Evolutionary conservation across 2,888 invertebrate genomes (phyloP).

Genomic region (Epirrita christyi): DNA sequence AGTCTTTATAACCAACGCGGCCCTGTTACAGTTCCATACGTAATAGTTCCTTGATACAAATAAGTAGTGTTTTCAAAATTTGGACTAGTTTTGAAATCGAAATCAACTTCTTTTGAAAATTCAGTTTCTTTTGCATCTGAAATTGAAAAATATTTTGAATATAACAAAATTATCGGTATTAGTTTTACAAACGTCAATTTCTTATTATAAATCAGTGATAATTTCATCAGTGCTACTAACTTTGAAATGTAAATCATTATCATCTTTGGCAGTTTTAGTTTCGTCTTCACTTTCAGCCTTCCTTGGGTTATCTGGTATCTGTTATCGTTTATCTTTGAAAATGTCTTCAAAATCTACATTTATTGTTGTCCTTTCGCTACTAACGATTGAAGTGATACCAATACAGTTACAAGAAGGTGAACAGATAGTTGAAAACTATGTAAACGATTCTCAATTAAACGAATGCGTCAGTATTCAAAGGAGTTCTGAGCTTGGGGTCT

Average conservation of each 20-base stretch:
- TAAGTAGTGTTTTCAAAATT: conserved; percentile 48
- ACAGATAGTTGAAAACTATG: conserved; percentile 59
- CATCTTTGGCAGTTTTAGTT: background rate
- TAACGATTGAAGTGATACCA: conserved; percentile 62
- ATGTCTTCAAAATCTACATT: conserved; percentile 39
- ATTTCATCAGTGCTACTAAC: background rate
- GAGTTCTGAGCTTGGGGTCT: conserved; percentile 83
- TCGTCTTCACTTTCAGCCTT: conserved; percentile 3
- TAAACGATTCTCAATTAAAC: conserved; percentile 66
- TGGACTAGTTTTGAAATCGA: background rate
- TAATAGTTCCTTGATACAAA: conserved; percentile 61
- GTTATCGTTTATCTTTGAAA: too few relatives aligned
- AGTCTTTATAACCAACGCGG: conserved; percentile 77
- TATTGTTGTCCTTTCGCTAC: conserved; percentile 34
- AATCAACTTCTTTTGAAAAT: background rate
- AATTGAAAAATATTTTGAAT: too few relatives aligned
- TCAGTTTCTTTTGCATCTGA: background rate
- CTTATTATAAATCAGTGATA: too few relatives aligned
- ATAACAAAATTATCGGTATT: background rate
- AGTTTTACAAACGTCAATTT: too few relatives aligned
- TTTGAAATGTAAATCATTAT: conserved; percentile 25
- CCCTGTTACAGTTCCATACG: conserved; percentile 66
- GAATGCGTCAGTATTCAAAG: conserved; percentile 69
- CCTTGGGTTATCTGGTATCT: too few relatives aligned
- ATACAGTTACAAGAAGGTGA: conserved; percentile 73